phyloP scores from a whole-genome alignment of 2,888 invertebrate species.

The Zaprionus bogoriensis region DNA sequence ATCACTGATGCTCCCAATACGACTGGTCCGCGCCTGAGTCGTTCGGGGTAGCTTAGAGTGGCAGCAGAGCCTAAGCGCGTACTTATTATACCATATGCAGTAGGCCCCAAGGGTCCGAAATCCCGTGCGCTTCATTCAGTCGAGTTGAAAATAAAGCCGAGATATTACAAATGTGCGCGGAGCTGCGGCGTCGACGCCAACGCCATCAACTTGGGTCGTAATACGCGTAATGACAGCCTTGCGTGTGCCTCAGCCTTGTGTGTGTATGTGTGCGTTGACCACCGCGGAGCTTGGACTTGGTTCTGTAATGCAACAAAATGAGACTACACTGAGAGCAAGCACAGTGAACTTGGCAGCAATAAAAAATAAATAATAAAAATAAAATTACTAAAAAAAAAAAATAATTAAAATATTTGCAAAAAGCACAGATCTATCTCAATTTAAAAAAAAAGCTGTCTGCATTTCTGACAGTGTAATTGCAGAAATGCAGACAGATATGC shows the following conservation, averaged over 20 bases:
- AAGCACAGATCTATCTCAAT: too few relatives aligned
- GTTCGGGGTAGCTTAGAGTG: too few relatives aligned
- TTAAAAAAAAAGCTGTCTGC: too few relatives aligned
- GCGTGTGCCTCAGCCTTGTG: constrained; percentile 46
- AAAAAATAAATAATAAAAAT: not conserved
- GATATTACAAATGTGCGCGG: constrained; percentile 18
- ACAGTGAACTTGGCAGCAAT: not conserved
- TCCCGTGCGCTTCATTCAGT: constrained; percentile 45
- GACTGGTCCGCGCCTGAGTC: too few relatives aligned
- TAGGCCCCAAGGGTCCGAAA: not conserved
- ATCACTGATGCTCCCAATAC: not conserved
- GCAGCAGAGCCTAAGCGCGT: too few relatives aligned
- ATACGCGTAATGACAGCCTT: constrained; percentile 66
- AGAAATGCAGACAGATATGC: too few relatives aligned
- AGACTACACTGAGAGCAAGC: not conserved
- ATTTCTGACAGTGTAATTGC: too few relatives aligned
- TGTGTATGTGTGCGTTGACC: constrained; percentile 15
- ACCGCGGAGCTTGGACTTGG: constrained; percentile 11
- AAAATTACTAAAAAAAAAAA: not conserved
- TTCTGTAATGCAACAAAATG: constrained; percentile 13
- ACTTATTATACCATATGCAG: not conserved
- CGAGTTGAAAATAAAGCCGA: too few relatives aligned
- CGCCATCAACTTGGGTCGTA: constrained; percentile 49
- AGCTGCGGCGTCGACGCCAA: constrained; percentile 56
- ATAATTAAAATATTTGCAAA: too few relatives aligned